Conservation (phyloP, 2,113 vertebrate species). For the Phalacrocorax brasilianus region DNA sequence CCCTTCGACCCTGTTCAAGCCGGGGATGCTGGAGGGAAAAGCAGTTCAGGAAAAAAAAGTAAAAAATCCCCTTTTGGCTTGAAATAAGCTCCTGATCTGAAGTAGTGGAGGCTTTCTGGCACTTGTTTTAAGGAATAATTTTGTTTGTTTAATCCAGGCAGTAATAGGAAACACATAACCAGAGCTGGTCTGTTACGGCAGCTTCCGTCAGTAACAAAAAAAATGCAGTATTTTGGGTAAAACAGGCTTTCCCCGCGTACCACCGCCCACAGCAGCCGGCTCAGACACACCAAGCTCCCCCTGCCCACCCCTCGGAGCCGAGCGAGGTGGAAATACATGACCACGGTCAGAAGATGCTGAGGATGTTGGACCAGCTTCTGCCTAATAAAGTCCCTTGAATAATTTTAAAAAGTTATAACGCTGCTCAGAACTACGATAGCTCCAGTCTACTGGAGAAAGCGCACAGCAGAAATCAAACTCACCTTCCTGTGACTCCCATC, state of each 20-base stretch:
- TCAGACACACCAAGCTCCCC: rapidly evolving
- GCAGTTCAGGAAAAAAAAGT: background rate
- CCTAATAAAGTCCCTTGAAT: background rate
- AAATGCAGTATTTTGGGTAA: background rate
- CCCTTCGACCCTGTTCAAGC: background rate
- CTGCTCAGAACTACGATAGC: background rate
- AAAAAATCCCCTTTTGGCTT: background rate
- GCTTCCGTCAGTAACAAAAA: background rate
- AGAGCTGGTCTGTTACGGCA: background rate
- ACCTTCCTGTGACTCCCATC: conserved; percentile 47
- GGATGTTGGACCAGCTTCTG: background rate
- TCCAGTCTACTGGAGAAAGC: background rate
- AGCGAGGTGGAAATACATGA: rapidly evolving
- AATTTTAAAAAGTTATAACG: background rate
- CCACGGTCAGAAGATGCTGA: background rate
- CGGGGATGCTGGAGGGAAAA: background rate
- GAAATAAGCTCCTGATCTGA: background rate
- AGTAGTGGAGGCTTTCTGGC: background rate
- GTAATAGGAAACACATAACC: background rate
- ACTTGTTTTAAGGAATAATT: background rate
- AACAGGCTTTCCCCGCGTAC: rapidly evolving
- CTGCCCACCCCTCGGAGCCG: background rate
- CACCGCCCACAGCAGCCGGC: background rate
- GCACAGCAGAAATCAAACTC: background rate
- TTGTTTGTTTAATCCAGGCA: conserved; percentile 5